Base-by-base conservation (phyloP, 1,140 invertebrate genomes). In the Thaumatotibia leucotreta region DNA sequence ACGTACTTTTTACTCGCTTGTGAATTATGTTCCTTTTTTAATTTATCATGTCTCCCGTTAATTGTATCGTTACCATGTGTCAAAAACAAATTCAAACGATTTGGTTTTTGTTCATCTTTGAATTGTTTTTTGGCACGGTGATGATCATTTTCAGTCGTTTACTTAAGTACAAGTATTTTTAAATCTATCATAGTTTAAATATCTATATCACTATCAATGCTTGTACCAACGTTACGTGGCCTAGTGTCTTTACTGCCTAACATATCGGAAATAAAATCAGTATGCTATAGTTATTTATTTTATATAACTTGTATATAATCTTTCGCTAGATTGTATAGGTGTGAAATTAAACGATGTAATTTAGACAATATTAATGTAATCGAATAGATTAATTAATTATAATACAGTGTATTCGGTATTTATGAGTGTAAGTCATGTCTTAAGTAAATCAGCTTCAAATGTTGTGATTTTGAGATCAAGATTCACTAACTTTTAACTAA, bases 321-420 rank as follows among this genome's bases (percentile, higher is more conserved):
- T 81, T 66, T 79, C 73, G 76, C 77, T 83, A 82, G 74, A 75
- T 66, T 58, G 73, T 69, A 68, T 72, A 70, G 58, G 61, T 73
- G 74, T 64, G 67, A 69, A 76, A 70, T 70, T 68, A 73, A 78
- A 76, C 65, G 70, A 77, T 76, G 73, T 83, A 80, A 78, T 79
- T 78, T 86, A 87, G 80, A 87, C 82, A 84, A 84, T 84, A 84
- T 84, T 85, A 82, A 71, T 76, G 61, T 80, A 76, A 76, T 67
- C 70, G 54, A 75, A 70, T 33, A 62, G 72, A 75, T 66, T 62
- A 66, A 52, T 62, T 71, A 75, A 68, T 27, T 33, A 61, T 66
- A 66, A 54, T 58, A 27, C 64, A 66, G 49, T 58, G 27, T 58
- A 58, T 58, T 58, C 52, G 10, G 10, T 58, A 58, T 58, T 4